Conservation (phyloP, 2,888 invertebrate genomes). For the Aphrophora alni region DNA sequence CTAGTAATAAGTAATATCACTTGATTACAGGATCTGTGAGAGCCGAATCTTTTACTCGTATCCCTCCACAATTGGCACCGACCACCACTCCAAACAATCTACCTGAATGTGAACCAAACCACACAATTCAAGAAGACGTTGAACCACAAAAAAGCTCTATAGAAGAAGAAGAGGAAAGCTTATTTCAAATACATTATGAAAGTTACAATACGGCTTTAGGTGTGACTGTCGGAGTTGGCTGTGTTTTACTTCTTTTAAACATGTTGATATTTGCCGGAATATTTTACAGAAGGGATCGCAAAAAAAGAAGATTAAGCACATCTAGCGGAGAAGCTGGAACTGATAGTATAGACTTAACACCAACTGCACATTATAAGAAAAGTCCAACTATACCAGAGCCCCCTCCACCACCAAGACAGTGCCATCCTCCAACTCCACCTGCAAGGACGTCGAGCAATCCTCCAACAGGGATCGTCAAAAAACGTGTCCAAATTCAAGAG, state of each 20-base stretch:
- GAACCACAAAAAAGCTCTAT: constrained; percentile 44
- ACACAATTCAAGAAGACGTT: constrained; percentile 33
- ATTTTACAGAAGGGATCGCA: constrained; percentile 68
- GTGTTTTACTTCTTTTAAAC: constrained; percentile 72
- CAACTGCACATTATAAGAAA: constrained; percentile 53
- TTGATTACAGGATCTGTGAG: constrained; percentile 58
- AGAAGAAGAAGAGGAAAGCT: constrained; percentile 52
- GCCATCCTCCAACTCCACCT: constrained; percentile 43
- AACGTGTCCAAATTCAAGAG: constrained; percentile 81
- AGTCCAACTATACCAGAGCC: constrained; percentile 39
- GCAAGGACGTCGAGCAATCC: constrained; percentile 44
- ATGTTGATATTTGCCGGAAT: constrained; percentile 80
- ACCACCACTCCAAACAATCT: constrained; percentile 40
- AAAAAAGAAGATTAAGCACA: constrained; percentile 57
- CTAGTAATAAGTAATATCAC: no score
- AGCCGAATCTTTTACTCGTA: constrained; percentile 60
- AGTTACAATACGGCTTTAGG: constrained; percentile 80
- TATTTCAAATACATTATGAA: constrained; percentile 62
- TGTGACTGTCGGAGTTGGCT: constrained; percentile 79
- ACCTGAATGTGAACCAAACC: constrained; percentile 48
- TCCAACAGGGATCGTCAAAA: constrained; percentile 67
- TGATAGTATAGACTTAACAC: constrained; percentile 55
- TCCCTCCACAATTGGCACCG: constrained; percentile 54
- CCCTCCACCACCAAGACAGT: constrained; percentile 44
- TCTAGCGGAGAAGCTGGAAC: constrained; percentile 50